Evolutionary conservation across 2,113 vertebrate species (phyloP).

Genomic region (Trachemys scripta): DNA sequence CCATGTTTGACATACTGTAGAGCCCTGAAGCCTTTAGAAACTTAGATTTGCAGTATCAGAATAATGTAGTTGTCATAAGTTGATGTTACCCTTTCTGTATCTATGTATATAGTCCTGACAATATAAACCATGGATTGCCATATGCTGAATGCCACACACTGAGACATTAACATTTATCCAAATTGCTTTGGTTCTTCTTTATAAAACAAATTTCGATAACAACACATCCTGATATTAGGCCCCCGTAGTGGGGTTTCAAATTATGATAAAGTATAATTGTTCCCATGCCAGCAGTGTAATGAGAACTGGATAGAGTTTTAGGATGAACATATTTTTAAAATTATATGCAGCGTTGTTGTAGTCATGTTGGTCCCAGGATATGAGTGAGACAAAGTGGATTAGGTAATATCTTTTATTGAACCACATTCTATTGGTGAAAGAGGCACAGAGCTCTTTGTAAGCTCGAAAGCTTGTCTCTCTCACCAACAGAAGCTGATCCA

Average conservation of each 20-base stretch:
- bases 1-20: constrained; percentile 53
- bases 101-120: neutral
- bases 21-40: constrained; percentile 66
- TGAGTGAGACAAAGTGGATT: neutral
- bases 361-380: neutral
- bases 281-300: rapidly evolving
- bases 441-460: neutral
- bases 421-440: neutral
- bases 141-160: neutral
- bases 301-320: neutral
- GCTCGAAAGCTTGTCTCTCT: neutral
- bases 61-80: constrained; percentile 61
- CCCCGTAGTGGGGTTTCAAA: neutral
- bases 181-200: constrained; percentile 5
- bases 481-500: neutral
- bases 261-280: neutral
- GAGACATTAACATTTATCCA: neutral
- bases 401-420: neutral
- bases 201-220: neutral
- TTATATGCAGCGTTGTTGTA: neutral
- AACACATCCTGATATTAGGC: neutral
- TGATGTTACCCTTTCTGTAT: constrained; percentile 42
- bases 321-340: neutral
- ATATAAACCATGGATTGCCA: constrained; percentile 25
- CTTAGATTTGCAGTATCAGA: constrained; percentile 59